Evolutionary conservation across 2,888 invertebrate genomes (phyloP).

Genomic region (Sacculina carcini): DNA sequence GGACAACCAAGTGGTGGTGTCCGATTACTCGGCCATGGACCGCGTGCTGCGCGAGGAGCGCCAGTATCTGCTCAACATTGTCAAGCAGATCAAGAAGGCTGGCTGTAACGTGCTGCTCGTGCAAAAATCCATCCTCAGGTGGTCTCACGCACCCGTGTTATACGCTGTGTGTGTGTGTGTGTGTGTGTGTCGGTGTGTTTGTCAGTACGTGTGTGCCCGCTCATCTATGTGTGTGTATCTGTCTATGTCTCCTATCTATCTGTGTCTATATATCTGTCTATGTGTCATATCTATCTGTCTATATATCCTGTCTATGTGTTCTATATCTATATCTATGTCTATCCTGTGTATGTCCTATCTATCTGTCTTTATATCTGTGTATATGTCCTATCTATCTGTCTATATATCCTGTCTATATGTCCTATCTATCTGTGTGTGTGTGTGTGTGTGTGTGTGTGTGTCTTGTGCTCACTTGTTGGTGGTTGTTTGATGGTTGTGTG

Average conservation of each 20-base stretch:
- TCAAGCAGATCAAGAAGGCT: conserved; percentile 93
- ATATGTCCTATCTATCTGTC: too few relatives aligned
- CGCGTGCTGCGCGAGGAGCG: conserved; percentile 90
- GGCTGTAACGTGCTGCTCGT: conserved; percentile 94
- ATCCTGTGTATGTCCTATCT: too few relatives aligned
- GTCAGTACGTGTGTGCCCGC: too few relatives aligned
- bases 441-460: too few relatives aligned
- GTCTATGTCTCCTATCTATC: too few relatives aligned
- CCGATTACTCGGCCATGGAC: conserved; percentile 99
- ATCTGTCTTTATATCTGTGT: too few relatives aligned
- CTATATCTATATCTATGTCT: neutral
- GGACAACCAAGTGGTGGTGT: conserved; percentile 38
- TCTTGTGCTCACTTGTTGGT: neutral
- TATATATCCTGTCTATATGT: too few relatives aligned
- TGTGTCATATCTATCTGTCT: neutral
- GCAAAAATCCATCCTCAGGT: conserved; percentile 52
- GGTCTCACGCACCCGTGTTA: conserved; percentile 13
- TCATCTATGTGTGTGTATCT: neutral
- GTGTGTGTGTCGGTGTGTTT: too few relatives aligned
- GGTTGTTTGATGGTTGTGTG: conserved; percentile 2
- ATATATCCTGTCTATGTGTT: neutral
- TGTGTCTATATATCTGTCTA: too few relatives aligned
- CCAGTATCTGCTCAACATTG: conserved; percentile 87
- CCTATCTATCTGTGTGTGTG: too few relatives aligned
- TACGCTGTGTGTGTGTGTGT: neutral